A percentile compares a stretch with the other conserved stretches of the same genome.
phyloP scores from a whole-genome alignment of 2,113 vertebrate genomes.

The Myotis yumanensis region DNA sequence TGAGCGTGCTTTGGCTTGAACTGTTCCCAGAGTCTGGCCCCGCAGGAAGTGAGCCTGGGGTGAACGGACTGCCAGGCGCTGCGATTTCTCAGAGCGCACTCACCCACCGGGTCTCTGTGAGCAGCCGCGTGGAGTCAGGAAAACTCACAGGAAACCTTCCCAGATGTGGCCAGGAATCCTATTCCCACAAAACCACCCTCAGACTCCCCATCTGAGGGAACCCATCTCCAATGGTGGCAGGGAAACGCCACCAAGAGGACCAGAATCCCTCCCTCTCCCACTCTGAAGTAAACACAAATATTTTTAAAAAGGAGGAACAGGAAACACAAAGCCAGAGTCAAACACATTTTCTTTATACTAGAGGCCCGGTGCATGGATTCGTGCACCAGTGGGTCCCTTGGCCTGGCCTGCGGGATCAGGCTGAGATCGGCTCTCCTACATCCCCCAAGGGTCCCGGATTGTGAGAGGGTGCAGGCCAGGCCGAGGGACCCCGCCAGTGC shows the following conservation, averaged over 20 bases:
- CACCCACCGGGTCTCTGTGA: not conserved
- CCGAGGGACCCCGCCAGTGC: too few species aligned
- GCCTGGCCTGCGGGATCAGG: too few species aligned
- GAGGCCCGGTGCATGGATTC: too few species aligned
- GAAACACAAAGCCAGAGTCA: too few species aligned
- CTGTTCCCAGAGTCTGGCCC: slow-evolving; percentile 3
- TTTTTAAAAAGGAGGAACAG: too few species aligned
- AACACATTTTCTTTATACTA: too few species aligned
- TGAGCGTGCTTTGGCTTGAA: slow-evolving; percentile 4
- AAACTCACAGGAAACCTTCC: not conserved
- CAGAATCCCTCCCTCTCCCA: too few species aligned
- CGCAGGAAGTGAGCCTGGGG: slow-evolving; percentile 59
- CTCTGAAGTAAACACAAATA: too few species aligned
- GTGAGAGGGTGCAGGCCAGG: too few species aligned
- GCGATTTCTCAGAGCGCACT: not conserved
- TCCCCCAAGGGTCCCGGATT: too few species aligned
- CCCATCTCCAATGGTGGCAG: not conserved
- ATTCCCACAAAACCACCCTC: not conserved
- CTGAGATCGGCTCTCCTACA: too few species aligned
- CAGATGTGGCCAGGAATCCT: not conserved
- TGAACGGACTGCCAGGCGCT: not conserved
- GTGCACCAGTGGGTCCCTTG: too few species aligned
- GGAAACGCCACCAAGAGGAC: not conserved
- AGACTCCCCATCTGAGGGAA: not conserved
- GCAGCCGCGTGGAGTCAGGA: not conserved